Evolutionary conservation across 2,797 vertebrate genomes (phyloP), one percentile per base, ranked within the genome.

Genomic region (Enteromius unitaeniatus): DNA sequence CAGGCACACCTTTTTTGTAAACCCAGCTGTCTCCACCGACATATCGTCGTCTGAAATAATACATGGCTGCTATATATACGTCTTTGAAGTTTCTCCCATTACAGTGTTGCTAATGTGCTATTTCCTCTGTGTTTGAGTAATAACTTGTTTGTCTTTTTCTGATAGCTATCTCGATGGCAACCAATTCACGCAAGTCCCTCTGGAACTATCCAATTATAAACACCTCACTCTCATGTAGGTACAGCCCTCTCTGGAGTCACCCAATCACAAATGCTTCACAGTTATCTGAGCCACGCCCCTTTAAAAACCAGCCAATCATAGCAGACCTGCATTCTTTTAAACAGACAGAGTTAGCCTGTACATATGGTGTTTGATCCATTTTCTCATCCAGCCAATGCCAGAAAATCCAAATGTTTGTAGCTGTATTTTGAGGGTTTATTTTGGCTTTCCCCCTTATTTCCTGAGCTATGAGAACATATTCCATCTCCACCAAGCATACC

Each of bases 161-260:
- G 77, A 82, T 86, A 96, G 98, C 83, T 99, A 99, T 94, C 94
- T 99, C 93, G 98, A 99, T 93, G 98, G 98, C 89, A 99, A 99
- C 92, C 97, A 98, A 82, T 98, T 99, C 93, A 98, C 96, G 1
- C 95, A 99, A 91, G 96, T 99, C 91, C 97, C 98, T 19, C 95
- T 96, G 93, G 98, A 99, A 87, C 97, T 99, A 89, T 98, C 97
- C 80, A 96, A 97, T 93, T 99, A 96, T 93, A 99, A 97, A 91
- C 96, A 99, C 90, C 94, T 99, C 92, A 97, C 96, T 34, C 96
- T 99, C 83, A 99, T 99, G 98, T 99, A 94, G 96, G 98, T 98
- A 91, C 69, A 26, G 34, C 83, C 75, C 76, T 42, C 73, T 58
- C 47, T 65, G 60, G 37, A 62, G n/a, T 26, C 79, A 55, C 2